Conservation (phyloP, 2,888 invertebrate genomes). For the Kryphioiulus occultus region DNA sequence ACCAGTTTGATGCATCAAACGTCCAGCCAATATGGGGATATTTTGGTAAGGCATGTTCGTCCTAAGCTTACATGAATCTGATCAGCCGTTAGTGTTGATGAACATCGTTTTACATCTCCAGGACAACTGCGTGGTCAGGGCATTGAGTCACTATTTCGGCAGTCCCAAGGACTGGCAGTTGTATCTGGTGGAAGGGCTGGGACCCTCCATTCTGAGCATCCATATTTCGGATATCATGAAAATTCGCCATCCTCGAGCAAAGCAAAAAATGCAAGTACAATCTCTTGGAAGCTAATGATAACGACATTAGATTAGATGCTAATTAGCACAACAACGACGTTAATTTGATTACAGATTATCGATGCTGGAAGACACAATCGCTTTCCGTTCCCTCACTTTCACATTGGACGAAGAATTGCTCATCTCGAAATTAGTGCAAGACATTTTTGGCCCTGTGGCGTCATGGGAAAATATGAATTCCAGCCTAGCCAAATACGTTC, state of each 20-base stretch:
- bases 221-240: slow-evolving; percentile 13
- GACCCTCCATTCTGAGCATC: background rate
- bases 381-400: background rate
- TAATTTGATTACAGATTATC: background rate
- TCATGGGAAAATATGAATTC: background rate
- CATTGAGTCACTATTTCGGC: background rate
- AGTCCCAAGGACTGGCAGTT: background rate
- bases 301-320: too few relatives aligned
- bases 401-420: slow-evolving; percentile 9
- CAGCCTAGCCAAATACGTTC: slow-evolving; percentile 1
- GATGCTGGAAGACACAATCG: background rate
- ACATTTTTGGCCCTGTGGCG: background rate
- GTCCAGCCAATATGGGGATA: background rate
- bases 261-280: background rate
- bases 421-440: background rate
- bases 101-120: background rate
- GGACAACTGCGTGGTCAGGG: background rate
- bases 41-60: background rate
- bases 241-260: background rate
- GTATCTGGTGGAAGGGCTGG: background rate
- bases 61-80: background rate
- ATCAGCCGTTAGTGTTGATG: background rate
- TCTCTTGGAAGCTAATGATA: too few relatives aligned
- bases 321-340: too few relatives aligned
- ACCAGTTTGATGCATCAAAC: background rate